These are phyloP conservation scores for Penaeus indicus DNA, from an alignment of 1,140 invertebrate genomes.

Conservation along the genomic window DNA sequence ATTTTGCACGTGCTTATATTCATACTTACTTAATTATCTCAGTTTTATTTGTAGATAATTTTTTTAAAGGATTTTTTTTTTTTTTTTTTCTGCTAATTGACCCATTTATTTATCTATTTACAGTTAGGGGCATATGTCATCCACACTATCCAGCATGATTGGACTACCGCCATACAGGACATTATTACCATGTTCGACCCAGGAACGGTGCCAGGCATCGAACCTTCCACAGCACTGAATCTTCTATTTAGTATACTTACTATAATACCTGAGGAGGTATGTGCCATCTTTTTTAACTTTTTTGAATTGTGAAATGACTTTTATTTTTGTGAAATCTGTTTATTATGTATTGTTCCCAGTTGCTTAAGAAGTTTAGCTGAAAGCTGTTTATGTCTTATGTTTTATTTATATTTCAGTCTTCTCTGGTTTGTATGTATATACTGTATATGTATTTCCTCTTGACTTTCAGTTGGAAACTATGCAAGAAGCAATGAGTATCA, in stretches of 20 bases:
- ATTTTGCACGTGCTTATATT: too few species aligned
- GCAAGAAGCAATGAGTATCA: conserved; percentile 66
- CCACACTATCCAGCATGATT: conserved; percentile 64
- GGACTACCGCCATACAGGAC: conserved; percentile 65
- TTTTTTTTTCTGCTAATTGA: not conserved
- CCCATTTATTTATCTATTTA: not conserved
- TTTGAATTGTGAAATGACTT: not conserved
- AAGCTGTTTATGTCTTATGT: too few species aligned
- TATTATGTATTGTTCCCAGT: not conserved
- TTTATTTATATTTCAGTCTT: not conserved
- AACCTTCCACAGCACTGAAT: conserved; percentile 62
- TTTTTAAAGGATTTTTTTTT: not conserved
- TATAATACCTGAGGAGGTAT: conserved; percentile 65
- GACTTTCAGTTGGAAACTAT: conserved; percentile 62
- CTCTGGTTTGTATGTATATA: not conserved
- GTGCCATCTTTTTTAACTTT: not conserved
- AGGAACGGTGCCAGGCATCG: conserved; percentile 60
- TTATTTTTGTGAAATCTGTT: not conserved
- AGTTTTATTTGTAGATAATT: not conserved
- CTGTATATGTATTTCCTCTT: conserved; percentile 17
- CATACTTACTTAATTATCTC: too few species aligned
- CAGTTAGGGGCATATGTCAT: conserved; percentile 65
- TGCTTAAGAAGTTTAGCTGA: not conserved
- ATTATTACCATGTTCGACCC: conserved; percentile 66
- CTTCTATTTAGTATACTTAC: conserved; percentile 64